Percentiles rank a stretch among this genome's conserved stretches.
Evolutionary conservation across 2,888 invertebrate genomes (phyloP).

Genomic region (Cremastobaeus sp.): DNA sequence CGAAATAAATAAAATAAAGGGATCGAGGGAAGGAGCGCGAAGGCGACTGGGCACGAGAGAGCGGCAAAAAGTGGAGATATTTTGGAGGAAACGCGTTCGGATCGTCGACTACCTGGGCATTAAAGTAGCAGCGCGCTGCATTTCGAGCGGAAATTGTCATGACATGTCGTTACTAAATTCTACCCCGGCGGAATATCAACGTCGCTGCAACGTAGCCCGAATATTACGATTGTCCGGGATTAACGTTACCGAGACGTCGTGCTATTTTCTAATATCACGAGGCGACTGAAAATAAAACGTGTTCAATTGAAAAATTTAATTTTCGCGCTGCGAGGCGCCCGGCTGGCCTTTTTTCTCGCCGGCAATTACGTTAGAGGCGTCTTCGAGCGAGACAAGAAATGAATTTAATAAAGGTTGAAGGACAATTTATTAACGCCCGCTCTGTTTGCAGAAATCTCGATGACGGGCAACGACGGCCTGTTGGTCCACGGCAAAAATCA

Average conservation of each 20-base stretch:
- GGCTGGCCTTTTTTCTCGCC: constrained; percentile 1
- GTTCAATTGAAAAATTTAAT: constrained; percentile 52
- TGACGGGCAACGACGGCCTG: constrained; percentile 28
- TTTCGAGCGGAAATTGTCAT: constrained; percentile 50
- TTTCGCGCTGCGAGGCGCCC: constrained; percentile 18
- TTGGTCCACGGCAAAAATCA: constrained; percentile 40
- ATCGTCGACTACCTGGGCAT: constrained; percentile 42
- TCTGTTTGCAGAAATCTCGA: constrained; percentile 40
- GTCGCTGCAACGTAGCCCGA: constrained; percentile 47
- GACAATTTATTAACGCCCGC: constrained; percentile 23
- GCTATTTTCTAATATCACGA: constrained; percentile 47
- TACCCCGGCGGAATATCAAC: constrained; percentile 48
- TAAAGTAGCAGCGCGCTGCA: constrained; percentile 41
- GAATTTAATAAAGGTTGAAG: constrained; percentile 16
- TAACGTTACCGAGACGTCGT: constrained; percentile 44
- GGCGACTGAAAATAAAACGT: constrained; percentile 55
- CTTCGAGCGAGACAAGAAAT: not conserved
- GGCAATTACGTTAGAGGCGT: constrained; percentile 12
- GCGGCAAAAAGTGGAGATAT: constrained; percentile 34
- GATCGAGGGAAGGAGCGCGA: not conserved
- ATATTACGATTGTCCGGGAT: constrained; percentile 56
- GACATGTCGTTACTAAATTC: constrained; percentile 51
- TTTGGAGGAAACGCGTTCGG: constrained; percentile 46
- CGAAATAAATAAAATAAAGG: not conserved
- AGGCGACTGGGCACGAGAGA: not conserved